Conservation (phyloP, 2,113 vertebrate species). For the Fregetta grallaria region DNA sequence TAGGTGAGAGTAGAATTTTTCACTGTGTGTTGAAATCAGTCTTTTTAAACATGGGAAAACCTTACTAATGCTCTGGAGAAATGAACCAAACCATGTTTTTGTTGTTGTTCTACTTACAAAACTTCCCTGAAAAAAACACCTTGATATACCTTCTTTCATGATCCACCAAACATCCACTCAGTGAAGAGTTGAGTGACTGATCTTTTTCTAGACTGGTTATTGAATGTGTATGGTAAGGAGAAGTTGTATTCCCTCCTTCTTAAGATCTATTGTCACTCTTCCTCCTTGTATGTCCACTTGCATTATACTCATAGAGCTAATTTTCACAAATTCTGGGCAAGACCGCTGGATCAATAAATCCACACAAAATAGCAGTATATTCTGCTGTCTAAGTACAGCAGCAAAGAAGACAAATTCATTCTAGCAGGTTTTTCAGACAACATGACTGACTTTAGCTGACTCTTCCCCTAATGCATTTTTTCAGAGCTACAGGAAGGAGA, state of each 20-base stretch:
- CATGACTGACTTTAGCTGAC: neutral
- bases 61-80: neutral
- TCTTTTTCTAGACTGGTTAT: neutral
- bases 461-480: neutral
- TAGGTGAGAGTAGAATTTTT: neutral
- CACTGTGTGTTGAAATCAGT: neutral
- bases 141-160: neutral
- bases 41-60: neutral
- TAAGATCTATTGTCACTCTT: neutral
- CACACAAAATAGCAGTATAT: neutral
- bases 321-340: neutral
- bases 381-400: neutral
- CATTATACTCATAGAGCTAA: neutral
- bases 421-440: neutral
- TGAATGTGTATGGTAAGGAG: neutral
- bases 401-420: neutral
- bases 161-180: neutral
- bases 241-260: neutral
- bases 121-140: neutral
- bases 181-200: neutral
- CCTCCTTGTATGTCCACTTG: neutral
- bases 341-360: neutral
- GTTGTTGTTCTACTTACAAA: neutral
- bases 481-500: neutral
- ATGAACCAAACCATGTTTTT: neutral